A percentile compares a stretch with the other conserved stretches of the same genome.
Conservation (phyloP, 2,113 vertebrate genomes). For the Takifugu flavidus region DNA sequence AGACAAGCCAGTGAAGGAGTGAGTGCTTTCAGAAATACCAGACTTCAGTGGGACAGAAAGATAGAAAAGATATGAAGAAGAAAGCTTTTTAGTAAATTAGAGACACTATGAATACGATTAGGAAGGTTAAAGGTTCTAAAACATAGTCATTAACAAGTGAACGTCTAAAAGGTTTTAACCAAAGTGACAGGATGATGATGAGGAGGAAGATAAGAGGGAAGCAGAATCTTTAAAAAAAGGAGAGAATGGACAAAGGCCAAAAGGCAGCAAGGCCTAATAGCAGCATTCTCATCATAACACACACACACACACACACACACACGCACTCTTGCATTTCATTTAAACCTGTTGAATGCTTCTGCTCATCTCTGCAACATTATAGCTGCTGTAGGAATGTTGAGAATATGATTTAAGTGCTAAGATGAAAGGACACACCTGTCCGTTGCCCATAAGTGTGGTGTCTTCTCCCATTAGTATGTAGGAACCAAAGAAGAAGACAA, state of each 20-base stretch:
- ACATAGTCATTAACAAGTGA: conserved; percentile 1
- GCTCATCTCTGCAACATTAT: background rate
- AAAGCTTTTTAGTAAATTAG: conserved; percentile 4
- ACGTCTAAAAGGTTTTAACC: conserved; percentile 16
- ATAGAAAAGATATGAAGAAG: conserved; percentile 23
- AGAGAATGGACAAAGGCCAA: conserved; percentile 14
- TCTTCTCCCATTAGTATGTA: conserved; percentile 94
- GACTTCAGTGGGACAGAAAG: conserved; percentile 25
- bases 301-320: no score
- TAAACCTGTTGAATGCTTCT: no score
- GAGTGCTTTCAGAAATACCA: conserved; percentile 34
- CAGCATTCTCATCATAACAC: background rate
- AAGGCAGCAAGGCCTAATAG: conserved; percentile 16
- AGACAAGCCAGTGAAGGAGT: conserved; percentile 35
- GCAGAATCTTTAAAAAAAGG: conserved; percentile 9
- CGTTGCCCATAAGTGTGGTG: conserved; percentile 90
- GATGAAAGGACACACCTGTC: conserved; percentile 80
- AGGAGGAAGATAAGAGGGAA: conserved; percentile 9
- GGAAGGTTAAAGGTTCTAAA: background rate
- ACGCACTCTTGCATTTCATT: no score
- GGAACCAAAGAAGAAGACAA: conserved; percentile 95
- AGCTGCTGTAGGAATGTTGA: background rate
- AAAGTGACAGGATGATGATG: conserved; percentile 26
- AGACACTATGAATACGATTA: background rate
- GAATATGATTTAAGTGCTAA: background rate